Percentiles rank a stretch among this genome's conserved stretches.
Evolutionary conservation across 2,113 vertebrate species (phyloP).

Genomic region (Callithrix jacchus): DNA sequence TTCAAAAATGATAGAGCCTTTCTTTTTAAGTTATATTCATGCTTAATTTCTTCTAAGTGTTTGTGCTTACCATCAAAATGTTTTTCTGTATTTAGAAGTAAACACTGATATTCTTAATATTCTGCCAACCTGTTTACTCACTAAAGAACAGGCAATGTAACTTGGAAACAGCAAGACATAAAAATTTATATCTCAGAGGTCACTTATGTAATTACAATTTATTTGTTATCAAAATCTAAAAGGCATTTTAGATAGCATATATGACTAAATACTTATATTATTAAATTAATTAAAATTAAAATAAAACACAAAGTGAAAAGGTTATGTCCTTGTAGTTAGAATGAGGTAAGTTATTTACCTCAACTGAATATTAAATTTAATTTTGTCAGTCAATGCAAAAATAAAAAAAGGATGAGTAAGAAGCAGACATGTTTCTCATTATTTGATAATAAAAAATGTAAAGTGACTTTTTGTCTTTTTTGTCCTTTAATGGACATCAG

Average conservation of each 20-base stretch:
- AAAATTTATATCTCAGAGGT: neutral
- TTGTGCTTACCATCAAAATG: neutral
- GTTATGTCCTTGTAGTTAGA: neutral
- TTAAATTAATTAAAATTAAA: neutral
- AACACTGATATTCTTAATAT: neutral
- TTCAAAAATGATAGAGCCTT: neutral
- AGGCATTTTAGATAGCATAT: neutral
- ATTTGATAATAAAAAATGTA: neutral
- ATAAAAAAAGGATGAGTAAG: neutral
- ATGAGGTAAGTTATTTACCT: neutral
- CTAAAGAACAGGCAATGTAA: neutral
- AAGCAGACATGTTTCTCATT: neutral
- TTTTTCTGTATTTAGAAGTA: neutral
- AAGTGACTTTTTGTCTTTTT: neutral
- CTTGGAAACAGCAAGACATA: neutral
- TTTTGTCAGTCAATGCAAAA: neutral
- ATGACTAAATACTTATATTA: neutral
- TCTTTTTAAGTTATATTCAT: slow-evolving; percentile 1
- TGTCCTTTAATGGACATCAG: neutral
- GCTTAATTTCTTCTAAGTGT: neutral
- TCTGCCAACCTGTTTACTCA: slow-evolving; percentile 8
- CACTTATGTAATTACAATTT: neutral
- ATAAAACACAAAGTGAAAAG: neutral
- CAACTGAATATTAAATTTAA: neutral
- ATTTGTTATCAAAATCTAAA: neutral